phyloP scores from a whole-genome alignment of 2,113 vertebrate species.

The Erythrolamprus reginae region DNA sequence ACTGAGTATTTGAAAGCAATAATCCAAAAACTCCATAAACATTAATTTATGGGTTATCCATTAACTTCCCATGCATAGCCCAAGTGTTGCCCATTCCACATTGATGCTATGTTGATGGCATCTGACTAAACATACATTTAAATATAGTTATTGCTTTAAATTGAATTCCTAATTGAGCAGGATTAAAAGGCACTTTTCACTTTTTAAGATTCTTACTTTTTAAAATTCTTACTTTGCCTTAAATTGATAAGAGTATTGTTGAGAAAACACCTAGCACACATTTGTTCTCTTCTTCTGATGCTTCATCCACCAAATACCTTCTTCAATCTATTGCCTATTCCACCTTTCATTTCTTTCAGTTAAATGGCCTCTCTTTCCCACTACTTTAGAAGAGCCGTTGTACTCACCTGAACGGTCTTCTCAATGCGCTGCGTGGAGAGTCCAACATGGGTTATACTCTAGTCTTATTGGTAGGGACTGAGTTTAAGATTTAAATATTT shows the following conservation, averaged over 20 bases:
- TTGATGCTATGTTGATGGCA: neutral
- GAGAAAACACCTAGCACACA: neutral
- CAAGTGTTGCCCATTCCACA: neutral
- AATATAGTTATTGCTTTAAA: neutral
- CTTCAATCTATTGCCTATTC: neutral
- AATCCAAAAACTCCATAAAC: neutral
- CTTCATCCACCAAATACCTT: neutral
- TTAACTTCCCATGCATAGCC: neutral
- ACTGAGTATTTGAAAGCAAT: neutral
- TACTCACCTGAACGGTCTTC: no score
- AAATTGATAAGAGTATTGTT: neutral
- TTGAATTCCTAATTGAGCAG: neutral
- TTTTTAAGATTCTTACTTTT: neutral
- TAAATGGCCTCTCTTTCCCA: neutral
- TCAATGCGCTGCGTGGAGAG: no score
- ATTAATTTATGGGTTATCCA: neutral
- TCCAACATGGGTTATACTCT: no score
- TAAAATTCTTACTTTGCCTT: neutral
- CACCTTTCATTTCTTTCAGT: neutral
- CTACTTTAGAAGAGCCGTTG: no score
- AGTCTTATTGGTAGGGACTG: no score
- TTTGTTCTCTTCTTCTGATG: neutral
- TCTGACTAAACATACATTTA: neutral
- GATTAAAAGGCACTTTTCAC: neutral
- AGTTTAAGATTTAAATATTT: no score